Evolutionary conservation across 2,888 invertebrate genomes (phyloP).

Genomic region (Saturnia japonica): DNA sequence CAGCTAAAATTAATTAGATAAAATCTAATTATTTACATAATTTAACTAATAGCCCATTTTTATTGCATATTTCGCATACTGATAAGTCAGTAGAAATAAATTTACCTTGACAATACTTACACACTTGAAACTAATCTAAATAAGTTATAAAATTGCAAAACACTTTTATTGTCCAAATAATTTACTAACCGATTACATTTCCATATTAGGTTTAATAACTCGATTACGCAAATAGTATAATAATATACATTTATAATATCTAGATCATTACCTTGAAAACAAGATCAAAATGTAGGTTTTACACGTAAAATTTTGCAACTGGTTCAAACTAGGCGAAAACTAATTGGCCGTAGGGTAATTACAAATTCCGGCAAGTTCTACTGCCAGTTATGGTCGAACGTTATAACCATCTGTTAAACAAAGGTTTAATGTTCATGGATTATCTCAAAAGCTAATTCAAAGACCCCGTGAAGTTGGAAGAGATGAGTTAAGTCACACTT

Average conservation of each 20-base stretch:
- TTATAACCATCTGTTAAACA: constrained; percentile 21
- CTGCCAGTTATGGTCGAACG: constrained; percentile 22
- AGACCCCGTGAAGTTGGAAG: constrained; percentile 7
- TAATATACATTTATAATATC: constrained; percentile 25
- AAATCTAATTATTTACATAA: not conserved
- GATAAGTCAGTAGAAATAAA: not conserved
- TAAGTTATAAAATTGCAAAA: not conserved
- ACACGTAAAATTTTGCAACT: constrained; percentile 42
- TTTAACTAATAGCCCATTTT: not conserved
- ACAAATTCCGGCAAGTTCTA: constrained; percentile 36
- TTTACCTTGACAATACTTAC: constrained; percentile 1
- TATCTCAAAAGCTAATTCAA: constrained; percentile 17
- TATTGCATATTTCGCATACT: not conserved
- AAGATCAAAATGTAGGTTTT: constrained; percentile 37
- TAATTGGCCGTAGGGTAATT: constrained; percentile 43
- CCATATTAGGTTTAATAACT: constrained; percentile 22
- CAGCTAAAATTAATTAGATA: not conserved
- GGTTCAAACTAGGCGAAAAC: constrained; percentile 48
- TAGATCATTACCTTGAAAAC: constrained; percentile 20
- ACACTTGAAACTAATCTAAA: not conserved
- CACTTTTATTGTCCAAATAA: constrained; percentile 1
- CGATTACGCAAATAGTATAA: constrained; percentile 32
- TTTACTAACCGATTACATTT: constrained; percentile 15
- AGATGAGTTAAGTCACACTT: not conserved
- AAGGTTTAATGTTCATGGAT: constrained; percentile 21